A percentile compares a stretch with the other conserved stretches of the same genome.
These are phyloP conservation scores for Melanocharis versteri DNA, from an alignment of 2,113 vertebrate species.

Conservation along the genomic window DNA sequence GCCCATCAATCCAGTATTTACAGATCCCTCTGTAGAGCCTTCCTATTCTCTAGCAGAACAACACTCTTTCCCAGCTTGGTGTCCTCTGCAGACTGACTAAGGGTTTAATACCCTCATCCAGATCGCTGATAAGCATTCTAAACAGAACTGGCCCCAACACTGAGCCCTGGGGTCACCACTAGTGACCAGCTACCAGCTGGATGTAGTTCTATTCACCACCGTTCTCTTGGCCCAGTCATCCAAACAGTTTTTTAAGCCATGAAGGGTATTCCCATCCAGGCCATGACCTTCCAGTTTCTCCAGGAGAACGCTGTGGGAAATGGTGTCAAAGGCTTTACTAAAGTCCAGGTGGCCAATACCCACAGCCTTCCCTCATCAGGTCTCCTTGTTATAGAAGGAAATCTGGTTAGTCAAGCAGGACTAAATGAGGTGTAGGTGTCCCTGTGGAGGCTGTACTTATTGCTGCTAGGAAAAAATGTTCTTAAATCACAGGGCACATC, in stretches of 20 bases:
- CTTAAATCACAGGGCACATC: neutral
- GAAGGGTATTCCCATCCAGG: neutral
- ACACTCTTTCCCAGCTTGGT: neutral
- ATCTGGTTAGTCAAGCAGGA: neutral
- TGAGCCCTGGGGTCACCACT: neutral
- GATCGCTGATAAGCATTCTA: neutral
- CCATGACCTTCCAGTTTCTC: neutral
- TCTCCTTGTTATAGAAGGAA: neutral
- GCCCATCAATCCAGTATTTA: rapidly evolving
- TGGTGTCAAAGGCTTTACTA: neutral
- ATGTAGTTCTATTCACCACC: neutral
- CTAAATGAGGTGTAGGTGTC: neutral
- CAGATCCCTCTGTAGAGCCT: neutral
- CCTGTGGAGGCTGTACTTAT: neutral
- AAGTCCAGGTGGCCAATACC: neutral
- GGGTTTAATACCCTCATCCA: neutral
- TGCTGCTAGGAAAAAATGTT: neutral
- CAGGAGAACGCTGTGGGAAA: neutral
- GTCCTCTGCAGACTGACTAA: neutral
- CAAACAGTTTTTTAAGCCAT: neutral
- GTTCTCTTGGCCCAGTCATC: neutral
- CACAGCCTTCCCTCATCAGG: neutral
- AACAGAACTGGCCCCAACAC: neutral
- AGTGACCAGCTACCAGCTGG: neutral
- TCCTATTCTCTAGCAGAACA: neutral